Evolutionary conservation across 2,888 invertebrate species (phyloP).

Genomic region (Leistus spinibarbis): DNA sequence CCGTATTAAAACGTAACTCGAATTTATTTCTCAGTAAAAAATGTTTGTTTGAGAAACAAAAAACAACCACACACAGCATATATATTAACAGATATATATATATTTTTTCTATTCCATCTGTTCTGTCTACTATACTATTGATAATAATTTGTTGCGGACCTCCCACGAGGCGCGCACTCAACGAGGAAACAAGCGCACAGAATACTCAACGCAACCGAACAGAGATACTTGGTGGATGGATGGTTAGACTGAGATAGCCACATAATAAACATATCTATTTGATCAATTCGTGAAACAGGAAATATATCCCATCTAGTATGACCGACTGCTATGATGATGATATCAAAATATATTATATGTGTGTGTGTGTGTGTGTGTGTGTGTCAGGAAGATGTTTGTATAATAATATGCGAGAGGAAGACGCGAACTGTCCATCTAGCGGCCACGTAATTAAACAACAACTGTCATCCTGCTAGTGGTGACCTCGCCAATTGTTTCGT

Average conservation of each 20-base stretch:
- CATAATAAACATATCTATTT: not conserved
- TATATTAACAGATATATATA: no score
- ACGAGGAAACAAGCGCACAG: not conserved
- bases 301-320: no score
- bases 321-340: not conserved
- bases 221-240: not conserved
- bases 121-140: no score
- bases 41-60: no score
- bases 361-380: not conserved
- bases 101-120: not conserved
- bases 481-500: not conserved
- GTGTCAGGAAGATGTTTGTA: not conserved
- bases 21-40: no score
- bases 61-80: no score
- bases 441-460: constrained; percentile 23
- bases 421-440: constrained; percentile 19
- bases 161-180: not conserved
- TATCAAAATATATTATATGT: not conserved
- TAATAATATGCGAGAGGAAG: constrained; percentile 10
- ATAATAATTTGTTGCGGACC: not conserved
- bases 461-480: constrained; percentile 21
- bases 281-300: not conserved
- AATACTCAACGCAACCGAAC: not conserved
- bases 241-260: not conserved
- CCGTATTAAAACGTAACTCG: no score